Evolutionary conservation across 2,113 vertebrate species (phyloP).

Genomic region (Serinus canaria): DNA sequence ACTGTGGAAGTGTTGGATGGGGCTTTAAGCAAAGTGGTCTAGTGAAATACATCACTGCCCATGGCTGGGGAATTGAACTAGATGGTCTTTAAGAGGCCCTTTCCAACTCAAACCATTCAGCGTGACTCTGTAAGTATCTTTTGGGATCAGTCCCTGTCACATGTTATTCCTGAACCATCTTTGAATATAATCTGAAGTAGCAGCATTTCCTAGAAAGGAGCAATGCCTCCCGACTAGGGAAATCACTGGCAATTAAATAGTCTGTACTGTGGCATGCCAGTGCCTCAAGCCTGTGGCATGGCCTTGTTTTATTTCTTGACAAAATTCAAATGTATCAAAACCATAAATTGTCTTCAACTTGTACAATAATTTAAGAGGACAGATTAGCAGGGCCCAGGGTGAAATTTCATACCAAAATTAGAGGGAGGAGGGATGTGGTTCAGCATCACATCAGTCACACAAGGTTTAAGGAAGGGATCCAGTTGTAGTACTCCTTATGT

Average conservation of each 20-base stretch:
- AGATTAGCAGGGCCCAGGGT: neutral
- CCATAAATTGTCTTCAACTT: neutral
- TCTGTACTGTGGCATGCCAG: neutral
- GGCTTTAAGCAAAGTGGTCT: neutral
- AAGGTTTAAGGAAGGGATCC: neutral
- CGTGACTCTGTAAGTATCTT: neutral
- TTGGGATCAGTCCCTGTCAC: neutral
- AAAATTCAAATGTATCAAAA: neutral
- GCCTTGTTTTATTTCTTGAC: neutral
- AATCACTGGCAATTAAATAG: neutral
- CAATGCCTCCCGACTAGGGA: neutral
- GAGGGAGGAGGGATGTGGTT: neutral
- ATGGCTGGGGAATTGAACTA: neutral
- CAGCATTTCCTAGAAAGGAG: neutral
- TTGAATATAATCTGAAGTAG: neutral
- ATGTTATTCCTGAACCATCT: neutral
- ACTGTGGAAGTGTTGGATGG: neutral
- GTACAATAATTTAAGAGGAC: neutral
- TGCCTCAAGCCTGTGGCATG: neutral
- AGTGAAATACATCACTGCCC: neutral
- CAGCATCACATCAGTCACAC: neutral
- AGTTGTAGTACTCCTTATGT: neutral
- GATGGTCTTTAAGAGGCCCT: neutral
- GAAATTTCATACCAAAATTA: neutral
- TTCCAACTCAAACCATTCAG: neutral